These are phyloP conservation scores for Lasiurus borealis DNA, from an alignment of 2,113 vertebrate species.

Conservation along the genomic window DNA sequence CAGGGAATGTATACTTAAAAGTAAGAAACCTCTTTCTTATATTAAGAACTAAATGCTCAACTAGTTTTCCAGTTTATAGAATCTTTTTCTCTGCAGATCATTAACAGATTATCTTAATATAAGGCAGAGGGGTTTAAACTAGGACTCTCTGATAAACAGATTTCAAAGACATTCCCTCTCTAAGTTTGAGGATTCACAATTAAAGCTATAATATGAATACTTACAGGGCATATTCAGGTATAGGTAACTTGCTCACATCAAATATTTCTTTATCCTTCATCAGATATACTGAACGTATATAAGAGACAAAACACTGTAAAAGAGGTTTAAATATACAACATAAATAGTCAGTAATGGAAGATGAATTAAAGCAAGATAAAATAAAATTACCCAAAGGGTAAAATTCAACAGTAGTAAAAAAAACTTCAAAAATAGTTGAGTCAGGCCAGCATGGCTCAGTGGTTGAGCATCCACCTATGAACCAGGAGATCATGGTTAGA, in stretches of 20 bases:
- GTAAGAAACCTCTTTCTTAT: background rate
- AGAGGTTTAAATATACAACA: constrained; percentile 46
- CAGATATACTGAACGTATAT: constrained; percentile 95
- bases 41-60: background rate
- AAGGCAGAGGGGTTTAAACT: constrained; percentile 14
- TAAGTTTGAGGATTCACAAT: background rate
- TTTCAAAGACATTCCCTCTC: background rate
- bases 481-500: too few relatives aligned
- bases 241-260: constrained; percentile 91
- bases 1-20: background rate
- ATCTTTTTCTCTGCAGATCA: background rate
- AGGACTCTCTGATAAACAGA: background rate
- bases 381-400: constrained; percentile 47
- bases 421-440: constrained; percentile 5
- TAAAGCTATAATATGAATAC: constrained; percentile 78
- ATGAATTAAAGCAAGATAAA: constrained; percentile 47
- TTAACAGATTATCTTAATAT: background rate
- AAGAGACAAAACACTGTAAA: constrained; percentile 95
- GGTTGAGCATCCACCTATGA: too few relatives aligned
- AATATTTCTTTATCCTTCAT: constrained; percentile 99
- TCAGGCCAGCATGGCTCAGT: too few relatives aligned
- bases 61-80: constrained; percentile 1
- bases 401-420: constrained; percentile 3
- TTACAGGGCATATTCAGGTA: constrained; percentile 93
- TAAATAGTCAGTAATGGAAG: background rate